Percentiles rank a stretch among this genome's conserved stretches.
phyloP scores from a whole-genome alignment of 2,888 invertebrate genomes.

The Leucania comma region DNA sequence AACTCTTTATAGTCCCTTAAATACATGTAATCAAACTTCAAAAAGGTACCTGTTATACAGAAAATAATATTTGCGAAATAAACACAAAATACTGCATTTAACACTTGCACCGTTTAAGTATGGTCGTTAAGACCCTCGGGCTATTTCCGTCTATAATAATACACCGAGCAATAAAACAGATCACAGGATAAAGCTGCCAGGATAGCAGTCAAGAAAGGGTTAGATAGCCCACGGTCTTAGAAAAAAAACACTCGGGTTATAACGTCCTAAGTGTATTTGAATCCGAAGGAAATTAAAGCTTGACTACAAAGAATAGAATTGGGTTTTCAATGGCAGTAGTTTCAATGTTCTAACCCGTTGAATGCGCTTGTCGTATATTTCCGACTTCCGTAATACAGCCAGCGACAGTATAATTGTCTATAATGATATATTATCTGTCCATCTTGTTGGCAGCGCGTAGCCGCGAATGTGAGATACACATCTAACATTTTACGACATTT shows the following conservation, averaged over 20 bases:
- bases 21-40: conserved; percentile 16
- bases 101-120: conserved; percentile 68
- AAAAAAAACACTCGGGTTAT: conserved; percentile 60
- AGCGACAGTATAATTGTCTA: conserved; percentile 75
- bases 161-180: conserved; percentile 68
- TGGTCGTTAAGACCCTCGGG: conserved; percentile 71
- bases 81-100: conserved; percentile 64
- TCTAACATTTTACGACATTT: conserved; percentile 65
- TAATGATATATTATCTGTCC: conserved; percentile 69
- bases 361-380: conserved; percentile 56
- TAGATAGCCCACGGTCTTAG: conserved; percentile 74
- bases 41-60: conserved; percentile 16
- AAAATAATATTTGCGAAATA: conserved; percentile 41
- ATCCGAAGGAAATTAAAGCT: conserved; percentile 15
- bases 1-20: not conserved
- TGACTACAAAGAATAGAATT: not conserved
- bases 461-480: conserved; percentile 59
- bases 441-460: conserved; percentile 62
- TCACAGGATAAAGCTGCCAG: conserved; percentile 71
- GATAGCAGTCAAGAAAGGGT: conserved; percentile 75
- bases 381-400: conserved; percentile 70
- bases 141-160: conserved; percentile 67
- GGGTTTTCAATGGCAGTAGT: not conserved
- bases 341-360: conserved; percentile 44
- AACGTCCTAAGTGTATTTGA: conserved; percentile 4